A percentile compares a stretch with the other conserved stretches of the same genome.
Conservation (phyloP, 1,140 invertebrate genomes). For the Temnothorax nylanderi region DNA sequence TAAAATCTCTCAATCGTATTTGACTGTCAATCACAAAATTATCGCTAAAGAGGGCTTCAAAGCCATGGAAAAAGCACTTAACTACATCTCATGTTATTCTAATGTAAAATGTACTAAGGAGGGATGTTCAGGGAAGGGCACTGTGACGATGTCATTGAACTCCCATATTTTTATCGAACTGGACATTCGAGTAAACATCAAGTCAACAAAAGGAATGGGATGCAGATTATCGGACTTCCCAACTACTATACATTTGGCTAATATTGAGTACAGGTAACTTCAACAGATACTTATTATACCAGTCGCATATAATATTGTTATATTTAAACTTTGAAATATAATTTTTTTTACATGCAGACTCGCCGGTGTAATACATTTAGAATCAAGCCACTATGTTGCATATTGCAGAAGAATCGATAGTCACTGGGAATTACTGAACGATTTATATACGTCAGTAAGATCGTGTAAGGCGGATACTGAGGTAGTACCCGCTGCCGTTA, state of each 20-base stretch:
- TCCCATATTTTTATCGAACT: neutral
- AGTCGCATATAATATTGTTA: too few species aligned
- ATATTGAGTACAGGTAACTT: neutral
- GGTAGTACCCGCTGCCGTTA: neutral
- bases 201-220: neutral
- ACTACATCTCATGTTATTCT: neutral
- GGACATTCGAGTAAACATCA: neutral
- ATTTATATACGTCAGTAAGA: neutral
- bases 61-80: neutral
- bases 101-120: neutral
- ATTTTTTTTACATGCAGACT: neutral
- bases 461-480: neutral
- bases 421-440: neutral
- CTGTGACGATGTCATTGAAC: neutral
- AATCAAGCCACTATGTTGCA: neutral
- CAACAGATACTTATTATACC: neutral
- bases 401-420: slow-evolving; percentile 3
- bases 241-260: neutral
- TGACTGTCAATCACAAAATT: neutral
- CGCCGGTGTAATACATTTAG: neutral
- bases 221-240: neutral
- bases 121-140: neutral
- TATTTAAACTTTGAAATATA: neutral
- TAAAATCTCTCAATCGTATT: neutral
- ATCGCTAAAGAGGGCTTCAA: neutral